Conservation (phyloP, 2,888 invertebrate genomes). For the Agonopterix heracliana region DNA sequence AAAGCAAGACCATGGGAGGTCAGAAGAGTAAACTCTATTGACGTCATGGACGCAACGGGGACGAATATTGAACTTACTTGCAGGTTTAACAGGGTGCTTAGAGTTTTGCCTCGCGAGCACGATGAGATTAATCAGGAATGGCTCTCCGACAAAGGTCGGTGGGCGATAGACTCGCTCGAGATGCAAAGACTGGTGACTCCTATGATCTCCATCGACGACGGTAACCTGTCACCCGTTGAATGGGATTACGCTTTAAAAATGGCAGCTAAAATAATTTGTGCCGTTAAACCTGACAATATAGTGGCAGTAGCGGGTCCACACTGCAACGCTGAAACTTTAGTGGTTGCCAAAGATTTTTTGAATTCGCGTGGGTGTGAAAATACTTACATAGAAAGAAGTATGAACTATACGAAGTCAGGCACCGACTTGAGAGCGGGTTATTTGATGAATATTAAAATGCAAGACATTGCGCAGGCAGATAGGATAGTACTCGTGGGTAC, state of each 20-base stretch:
- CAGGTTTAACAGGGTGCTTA: constrained; percentile 49
- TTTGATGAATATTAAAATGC: constrained; percentile 78
- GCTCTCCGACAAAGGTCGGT: constrained; percentile 97
- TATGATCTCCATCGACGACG: constrained; percentile 83
- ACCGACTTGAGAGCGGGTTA: constrained; percentile 54
- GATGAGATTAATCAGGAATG: constrained; percentile 93
- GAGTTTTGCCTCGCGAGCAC: constrained; percentile 58
- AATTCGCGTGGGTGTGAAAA: constrained; percentile 54
- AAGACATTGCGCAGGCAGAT: constrained; percentile 85
- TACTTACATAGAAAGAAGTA: constrained; percentile 44
- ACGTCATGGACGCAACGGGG: constrained; percentile 64
- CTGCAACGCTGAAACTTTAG: constrained; percentile 57
- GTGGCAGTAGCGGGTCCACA: constrained; percentile 58
- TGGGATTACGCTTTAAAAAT: constrained; percentile 94
- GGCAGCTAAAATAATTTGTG: constrained; percentile 78
- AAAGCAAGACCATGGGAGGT: constrained; percentile 98
- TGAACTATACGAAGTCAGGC: constrained; percentile 29
- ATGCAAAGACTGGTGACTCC: constrained; percentile 95
- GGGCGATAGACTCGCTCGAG: constrained; percentile 97
- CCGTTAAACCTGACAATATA: constrained; percentile 74
- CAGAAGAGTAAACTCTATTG: constrained; percentile 79
- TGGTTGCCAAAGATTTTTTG: constrained; percentile 55
- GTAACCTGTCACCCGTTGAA: constrained; percentile 85
- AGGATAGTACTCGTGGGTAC: constrained; percentile 94
- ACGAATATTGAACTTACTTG: constrained; percentile 55